Percentiles rank a stretch among this genome's conserved stretches.
These are phyloP conservation scores for Motacilla tschutschensis DNA, from an alignment of 2,113 vertebrate genomes.

Conservation along the genomic window DNA sequence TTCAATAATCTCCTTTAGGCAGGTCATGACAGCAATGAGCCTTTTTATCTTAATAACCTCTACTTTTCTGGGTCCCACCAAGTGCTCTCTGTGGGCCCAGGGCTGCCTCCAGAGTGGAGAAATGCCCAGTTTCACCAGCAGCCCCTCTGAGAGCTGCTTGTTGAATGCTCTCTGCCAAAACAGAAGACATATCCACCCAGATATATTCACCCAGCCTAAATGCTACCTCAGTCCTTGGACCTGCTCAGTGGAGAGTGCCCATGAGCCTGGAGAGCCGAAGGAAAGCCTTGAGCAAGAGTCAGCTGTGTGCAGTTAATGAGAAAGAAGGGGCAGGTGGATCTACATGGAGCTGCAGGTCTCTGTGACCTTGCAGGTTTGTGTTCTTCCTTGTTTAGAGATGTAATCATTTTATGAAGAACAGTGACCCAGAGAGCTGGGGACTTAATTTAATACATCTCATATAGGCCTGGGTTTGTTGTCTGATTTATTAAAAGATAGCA, in stretches of 20 bases:
- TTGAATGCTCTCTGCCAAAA: not conserved
- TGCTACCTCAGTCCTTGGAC: not conserved
- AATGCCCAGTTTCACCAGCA: not conserved
- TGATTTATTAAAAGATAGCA: conserved; percentile 17
- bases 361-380: not conserved
- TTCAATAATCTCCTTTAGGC: not conserved
- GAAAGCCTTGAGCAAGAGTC: not conserved
- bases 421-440: not conserved
- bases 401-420: conserved; percentile 3
- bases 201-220: not conserved
- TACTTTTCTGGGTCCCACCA: not conserved
- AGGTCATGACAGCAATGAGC: not conserved
- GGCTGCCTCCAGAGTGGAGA: not conserved
- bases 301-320: not conserved
- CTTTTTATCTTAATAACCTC: not conserved
- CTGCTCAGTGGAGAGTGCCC: not conserved
- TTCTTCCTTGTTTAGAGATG: conserved; percentile 8
- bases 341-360: not conserved
- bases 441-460: not conserved
- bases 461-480: not conserved
- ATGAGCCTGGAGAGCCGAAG: not conserved
- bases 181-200: not conserved
- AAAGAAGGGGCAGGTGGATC: not conserved
- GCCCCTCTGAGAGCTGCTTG: not conserved
- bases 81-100: not conserved